Evolutionary conservation across 2,888 invertebrate genomes (phyloP), one percentile per base, ranked within the genome.

Genomic region (Rapana venosa): DNA sequence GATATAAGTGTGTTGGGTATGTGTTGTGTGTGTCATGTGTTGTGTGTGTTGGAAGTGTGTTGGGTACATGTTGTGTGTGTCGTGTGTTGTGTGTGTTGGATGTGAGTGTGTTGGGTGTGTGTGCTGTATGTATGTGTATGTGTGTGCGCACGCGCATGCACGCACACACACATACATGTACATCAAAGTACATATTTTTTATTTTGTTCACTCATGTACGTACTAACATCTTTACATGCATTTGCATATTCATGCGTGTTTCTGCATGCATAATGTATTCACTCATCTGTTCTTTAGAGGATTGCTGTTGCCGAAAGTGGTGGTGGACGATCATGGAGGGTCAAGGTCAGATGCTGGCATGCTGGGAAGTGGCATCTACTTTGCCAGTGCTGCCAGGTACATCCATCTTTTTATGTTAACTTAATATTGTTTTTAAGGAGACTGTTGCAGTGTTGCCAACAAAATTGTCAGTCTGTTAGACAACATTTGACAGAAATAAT

Each of bases 291-390:
- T 58, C 90, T 92, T 26, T 92, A 96, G 96, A 93, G 96, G 96
- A 47, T 91, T 96, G 32, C 91, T 96, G 89, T 89, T 95, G 90
- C 96, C 96, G 22, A 94, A 94, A 90, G 93, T 95, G 56, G 95
- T 96, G n/a, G 96, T 95, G n/a, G 95, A 95, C 91, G 95, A 96
- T 81, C 93, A 93, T 91, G 96, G 96, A 36, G 95, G 95, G 30
- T 93, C 92, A 22, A 91, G 95, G 85, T 94, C 95, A n/a, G 96
- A 96, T 91, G 94, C 94, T 47, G 96, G 96, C n/a, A 94, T 94
- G 93, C 94, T 96, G 87, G 96, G 96, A 70, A 92, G 93, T 90
- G 96, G 96, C 20, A 94, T 96, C 66, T 96, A 96, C 91, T 96
- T 96, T 92, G 94, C 95, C 22, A 95, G 95, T 92, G 92, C 93